Evolutionary conservation across 2,888 invertebrate genomes (phyloP).

Genomic region (Acanthopleura granulata): DNA sequence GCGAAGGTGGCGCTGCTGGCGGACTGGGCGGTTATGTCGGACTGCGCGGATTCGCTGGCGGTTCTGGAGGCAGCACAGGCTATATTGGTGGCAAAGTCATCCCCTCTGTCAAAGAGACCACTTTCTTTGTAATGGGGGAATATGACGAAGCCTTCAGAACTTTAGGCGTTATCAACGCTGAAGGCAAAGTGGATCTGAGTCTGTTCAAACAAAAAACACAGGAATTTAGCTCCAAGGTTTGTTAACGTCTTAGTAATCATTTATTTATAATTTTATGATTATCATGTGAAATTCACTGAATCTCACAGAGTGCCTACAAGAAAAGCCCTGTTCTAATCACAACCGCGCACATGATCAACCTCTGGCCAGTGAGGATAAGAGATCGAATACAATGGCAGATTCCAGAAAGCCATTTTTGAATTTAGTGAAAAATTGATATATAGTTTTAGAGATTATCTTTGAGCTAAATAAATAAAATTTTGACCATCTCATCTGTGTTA

Average conservation of each 20-base stretch:
- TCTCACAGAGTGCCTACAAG: too few relatives aligned
- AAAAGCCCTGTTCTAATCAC: too few relatives aligned
- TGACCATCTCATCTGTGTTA: too few relatives aligned
- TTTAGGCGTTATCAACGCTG: neutral
- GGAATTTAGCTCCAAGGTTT: neutral
- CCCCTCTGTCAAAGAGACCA: neutral
- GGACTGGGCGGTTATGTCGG: neutral
- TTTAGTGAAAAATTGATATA: too few relatives aligned
- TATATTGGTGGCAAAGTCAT: neutral
- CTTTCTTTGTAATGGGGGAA: neutral
- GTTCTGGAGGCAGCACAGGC: neutral
- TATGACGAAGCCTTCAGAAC: neutral
- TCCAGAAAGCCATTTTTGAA: too few relatives aligned
- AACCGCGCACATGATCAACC: too few relatives aligned
- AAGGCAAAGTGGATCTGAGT: neutral
- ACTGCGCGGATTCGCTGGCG: neutral
- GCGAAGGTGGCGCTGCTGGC: neutral
- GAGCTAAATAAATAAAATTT: too few relatives aligned
- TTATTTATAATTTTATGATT: too few relatives aligned
- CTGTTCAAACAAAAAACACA: neutral
- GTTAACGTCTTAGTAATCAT: neutral
- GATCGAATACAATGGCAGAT: too few relatives aligned
- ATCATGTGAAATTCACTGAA: too few relatives aligned
- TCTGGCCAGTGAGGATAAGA: too few relatives aligned
- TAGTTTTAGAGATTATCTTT: too few relatives aligned